Evolutionary conservation across 2,797 vertebrate species (phyloP), one percentile per base, ranked within the genome.

Genomic region (Catharus ustulatus): DNA sequence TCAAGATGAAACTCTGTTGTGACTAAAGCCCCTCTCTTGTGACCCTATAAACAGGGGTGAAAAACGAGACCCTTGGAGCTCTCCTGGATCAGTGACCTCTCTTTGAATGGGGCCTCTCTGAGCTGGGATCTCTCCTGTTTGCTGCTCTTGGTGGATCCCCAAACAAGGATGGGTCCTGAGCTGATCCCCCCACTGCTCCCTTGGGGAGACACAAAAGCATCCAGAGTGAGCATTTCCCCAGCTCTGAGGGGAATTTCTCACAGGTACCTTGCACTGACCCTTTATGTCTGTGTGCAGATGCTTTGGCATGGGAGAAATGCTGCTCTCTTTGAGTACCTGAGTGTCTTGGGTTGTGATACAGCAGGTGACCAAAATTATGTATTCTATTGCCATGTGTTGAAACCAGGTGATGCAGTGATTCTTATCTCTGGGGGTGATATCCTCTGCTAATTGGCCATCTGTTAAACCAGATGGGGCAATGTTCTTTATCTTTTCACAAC

Each of bases 11-110:
- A 48, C 23, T 5, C 12, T 48, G 46, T 24, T 48, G 22, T 48
- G 46, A 48, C 22, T 24, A 23, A 13, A 48, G 46, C 46, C 43
- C 5, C 40, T 13, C n/a, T 32, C 20, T 42, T 9, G 27, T 48
- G 46, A 4, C 27, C 27, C 42, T 8, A 1, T 2, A 10, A 57
- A 38, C 21, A 38, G 10, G 0, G 1, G 11, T 46, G n/a, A 15
- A 8, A 66, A 66, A 26, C 2, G 5, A 32, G 49, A 10, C 49
- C 75, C n/a, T 24, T 36, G 61, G 32, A 20, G 49, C 49, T 54
- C 15, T 45, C 38, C 49, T 36, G 75, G 20, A 51, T 26, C 34
- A 16, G 26, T 9, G 34, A 34, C 58, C n/a, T n/a, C n/a, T n/a
- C n/a, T n/a, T n/a, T 7, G 29, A 42, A 10, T 8, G 36, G 45